A percentile compares a stretch with the other conserved stretches of the same genome.
Conservation (phyloP, 2,888 invertebrate genomes). For the Parnassius mnemosyne region DNA sequence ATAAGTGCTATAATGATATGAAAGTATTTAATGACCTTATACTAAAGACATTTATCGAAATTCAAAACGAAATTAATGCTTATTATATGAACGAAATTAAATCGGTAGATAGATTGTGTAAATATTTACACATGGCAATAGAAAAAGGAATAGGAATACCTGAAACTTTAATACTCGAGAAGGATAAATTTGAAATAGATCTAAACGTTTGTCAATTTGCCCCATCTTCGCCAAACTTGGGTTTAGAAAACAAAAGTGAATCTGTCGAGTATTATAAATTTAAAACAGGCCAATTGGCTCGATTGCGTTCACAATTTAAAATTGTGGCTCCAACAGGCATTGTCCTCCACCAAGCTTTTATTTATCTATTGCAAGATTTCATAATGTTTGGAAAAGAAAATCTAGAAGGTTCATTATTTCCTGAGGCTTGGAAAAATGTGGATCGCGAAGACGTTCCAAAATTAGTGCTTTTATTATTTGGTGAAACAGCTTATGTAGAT, state of each 20-base stretch:
- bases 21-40: constrained; percentile 67
- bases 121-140: constrained; percentile 74
- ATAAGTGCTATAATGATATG: constrained; percentile 65
- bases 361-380: constrained; percentile 77
- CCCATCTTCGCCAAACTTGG: constrained; percentile 28
- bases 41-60: constrained; percentile 63
- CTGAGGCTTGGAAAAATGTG: constrained; percentile 63
- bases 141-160: constrained; percentile 71
- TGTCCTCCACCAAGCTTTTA: constrained; percentile 67
- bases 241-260: constrained; percentile 41
- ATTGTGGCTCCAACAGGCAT: constrained; percentile 68
- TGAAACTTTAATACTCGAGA: constrained; percentile 69
- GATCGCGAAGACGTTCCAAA: constrained; percentile 65
- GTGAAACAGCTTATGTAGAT: constrained; percentile 77
- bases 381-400: constrained; percentile 69
- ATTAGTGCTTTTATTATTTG: constrained; percentile 73
- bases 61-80: constrained; percentile 67
- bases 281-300: constrained; percentile 59
- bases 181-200: constrained; percentile 73
- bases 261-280: constrained; percentile 50
- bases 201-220: constrained; percentile 64
- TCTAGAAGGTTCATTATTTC: constrained; percentile 56
- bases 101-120: constrained; percentile 74
- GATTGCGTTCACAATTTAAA: constrained; percentile 59
- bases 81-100: constrained; percentile 68